Conservation (phyloP, 2,797 vertebrate genomes). For the Mus minutoides region DNA sequence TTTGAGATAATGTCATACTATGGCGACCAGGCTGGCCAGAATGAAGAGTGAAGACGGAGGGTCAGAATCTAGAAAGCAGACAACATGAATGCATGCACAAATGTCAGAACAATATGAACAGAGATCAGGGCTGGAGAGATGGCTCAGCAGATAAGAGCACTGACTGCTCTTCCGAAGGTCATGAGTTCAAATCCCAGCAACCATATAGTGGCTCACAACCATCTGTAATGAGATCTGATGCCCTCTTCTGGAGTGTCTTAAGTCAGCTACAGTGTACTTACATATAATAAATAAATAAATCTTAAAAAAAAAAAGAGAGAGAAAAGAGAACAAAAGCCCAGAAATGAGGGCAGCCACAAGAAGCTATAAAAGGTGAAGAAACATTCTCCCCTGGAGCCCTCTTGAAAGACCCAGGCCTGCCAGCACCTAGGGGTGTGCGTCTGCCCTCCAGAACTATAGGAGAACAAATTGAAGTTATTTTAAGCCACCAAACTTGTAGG, state of each 20-base stretch:
- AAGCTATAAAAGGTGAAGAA: constrained; percentile 6
- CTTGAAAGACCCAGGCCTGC: background rate
- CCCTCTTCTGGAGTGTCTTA: too few relatives aligned
- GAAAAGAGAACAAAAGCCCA: background rate
- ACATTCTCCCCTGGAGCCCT: background rate
- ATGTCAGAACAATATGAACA: background rate
- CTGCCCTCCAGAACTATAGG: background rate
- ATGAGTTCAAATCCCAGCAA: too few relatives aligned
- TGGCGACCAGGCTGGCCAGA: background rate
- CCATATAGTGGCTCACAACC: too few relatives aligned
- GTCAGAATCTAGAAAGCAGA: background rate
- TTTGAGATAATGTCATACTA: background rate
- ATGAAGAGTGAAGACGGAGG: background rate
- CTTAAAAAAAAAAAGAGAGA: too few relatives aligned
- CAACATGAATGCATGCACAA: background rate
- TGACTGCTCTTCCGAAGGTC: too few relatives aligned
- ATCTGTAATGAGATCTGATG: too few relatives aligned
- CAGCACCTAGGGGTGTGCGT: background rate
- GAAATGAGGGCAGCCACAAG: background rate
- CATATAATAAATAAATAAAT: too few relatives aligned
- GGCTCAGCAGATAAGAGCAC: too few relatives aligned
- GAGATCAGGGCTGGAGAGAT: too few relatives aligned
- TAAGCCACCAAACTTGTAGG: background rate
- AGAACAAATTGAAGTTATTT: constrained; percentile 18
- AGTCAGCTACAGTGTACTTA: too few relatives aligned